Percentiles rank a stretch among this genome's conserved stretches.
These are phyloP conservation scores for Proterorhinus semilunaris DNA, from an alignment of 2,113 vertebrate species.

Conservation along the genomic window DNA sequence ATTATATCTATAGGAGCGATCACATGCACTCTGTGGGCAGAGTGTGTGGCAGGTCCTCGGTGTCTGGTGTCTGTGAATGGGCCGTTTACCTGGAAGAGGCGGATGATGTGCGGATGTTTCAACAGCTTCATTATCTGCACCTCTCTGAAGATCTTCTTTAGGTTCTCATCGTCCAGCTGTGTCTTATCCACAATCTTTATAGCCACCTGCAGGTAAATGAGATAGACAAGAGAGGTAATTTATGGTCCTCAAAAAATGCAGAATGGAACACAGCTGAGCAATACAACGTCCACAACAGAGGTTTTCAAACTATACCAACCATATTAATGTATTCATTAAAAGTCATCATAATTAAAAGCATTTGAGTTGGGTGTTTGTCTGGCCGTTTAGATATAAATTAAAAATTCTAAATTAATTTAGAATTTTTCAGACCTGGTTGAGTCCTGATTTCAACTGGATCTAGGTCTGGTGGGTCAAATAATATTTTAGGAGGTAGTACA, in stretches of 20 bases:
- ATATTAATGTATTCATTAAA: no score
- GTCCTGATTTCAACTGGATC: no score
- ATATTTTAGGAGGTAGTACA: no score
- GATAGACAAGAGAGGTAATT: slow-evolving; percentile 14
- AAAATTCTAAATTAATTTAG: no score
- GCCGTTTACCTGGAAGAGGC: slow-evolving; percentile 89
- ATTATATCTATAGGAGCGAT: neutral
- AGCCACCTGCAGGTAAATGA: slow-evolving; percentile 82
- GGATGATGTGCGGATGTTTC: slow-evolving; percentile 96
- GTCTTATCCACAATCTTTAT: slow-evolving; percentile 99
- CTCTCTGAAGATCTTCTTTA: slow-evolving; percentile 99
- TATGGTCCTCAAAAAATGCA: neutral
- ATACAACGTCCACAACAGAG: no score
- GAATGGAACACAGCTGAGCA: neutral
- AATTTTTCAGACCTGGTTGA: no score
- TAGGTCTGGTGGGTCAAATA: no score
- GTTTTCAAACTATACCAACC: no score
- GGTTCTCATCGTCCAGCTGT: slow-evolving; percentile 96
- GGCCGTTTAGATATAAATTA: no score
- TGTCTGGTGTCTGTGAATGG: slow-evolving; percentile 33
- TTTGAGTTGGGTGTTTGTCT: no score
- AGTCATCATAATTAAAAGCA: no score
- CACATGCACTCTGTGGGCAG: neutral
- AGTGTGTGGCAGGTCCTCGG: neutral
- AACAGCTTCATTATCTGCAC: slow-evolving; percentile 99